Base-by-base conservation (phyloP, 2,888 invertebrate species). In the Creontiades dilutus region DNA sequence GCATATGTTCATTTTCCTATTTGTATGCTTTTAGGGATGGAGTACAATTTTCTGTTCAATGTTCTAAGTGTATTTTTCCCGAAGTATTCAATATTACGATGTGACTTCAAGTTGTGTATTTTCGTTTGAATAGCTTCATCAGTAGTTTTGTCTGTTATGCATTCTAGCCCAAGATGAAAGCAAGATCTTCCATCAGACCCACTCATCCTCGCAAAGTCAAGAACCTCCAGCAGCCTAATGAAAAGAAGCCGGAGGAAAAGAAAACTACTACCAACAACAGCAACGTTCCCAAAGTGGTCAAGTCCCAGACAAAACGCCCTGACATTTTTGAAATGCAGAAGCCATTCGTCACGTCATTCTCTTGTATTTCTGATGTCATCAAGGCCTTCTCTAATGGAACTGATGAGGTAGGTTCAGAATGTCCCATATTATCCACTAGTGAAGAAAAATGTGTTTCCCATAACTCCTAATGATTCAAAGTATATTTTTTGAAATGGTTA, bases 131-230 rank as follows among this genome's bases (percentile, higher is more conserved):
- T 37, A 37, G 37, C 37, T 37, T 37, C 37, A 37, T 37, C 37
- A 37, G 7, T 37, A 37, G 37, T 37, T 37, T 37, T 7, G 2
- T 37, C 37, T 37, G 37, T 37, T 37, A 4, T 37, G 37, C 37
- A 9, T 61, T 61, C 27, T n/a, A 85, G 85, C 14, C n/a, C 13
- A 86, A 78, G 16, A 88, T 88, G 87, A 88, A 88, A 46, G 87
- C n/a, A 2, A 55, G 47, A 37, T 14, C 78, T 2, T 46, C 87
- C 27, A 88, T 78, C 23, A 88, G 89, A 47, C 48, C 84, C 9
- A 68, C 82, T 7, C 82, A 84, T 12, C 89, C 82, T 48, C 88
- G 88, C 27, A 89, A 37, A 27, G 89, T 89, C 23, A 89, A 89
- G 52, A 89, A 27, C 9, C 19, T n/a, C 23, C 82, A 89, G 75